These are phyloP conservation scores for Ganaspis brasiliensis DNA, from an alignment of 2,888 invertebrate species.

Conservation along the genomic window DNA sequence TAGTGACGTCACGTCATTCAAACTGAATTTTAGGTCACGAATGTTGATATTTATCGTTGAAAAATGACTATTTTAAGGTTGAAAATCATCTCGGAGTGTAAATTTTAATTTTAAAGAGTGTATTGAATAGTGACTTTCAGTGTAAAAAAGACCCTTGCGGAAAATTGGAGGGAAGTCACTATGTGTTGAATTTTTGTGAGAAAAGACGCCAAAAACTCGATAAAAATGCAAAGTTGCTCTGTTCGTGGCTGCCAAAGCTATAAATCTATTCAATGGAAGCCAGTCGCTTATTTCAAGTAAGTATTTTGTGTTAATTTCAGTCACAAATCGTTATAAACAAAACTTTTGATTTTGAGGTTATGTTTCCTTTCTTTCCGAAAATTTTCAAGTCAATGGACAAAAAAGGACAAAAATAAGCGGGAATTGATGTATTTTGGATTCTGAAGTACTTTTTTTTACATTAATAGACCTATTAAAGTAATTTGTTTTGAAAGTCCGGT, in stretches of 20 bases:
- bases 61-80: background rate
- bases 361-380: background rate
- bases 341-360: background rate
- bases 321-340: background rate
- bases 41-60: background rate
- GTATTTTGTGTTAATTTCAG: constrained; percentile 34
- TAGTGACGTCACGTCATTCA: constrained; percentile 41
- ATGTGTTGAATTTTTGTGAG: constrained; percentile 9
- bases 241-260: constrained; percentile 58
- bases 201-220: background rate
- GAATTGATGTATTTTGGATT: background rate
- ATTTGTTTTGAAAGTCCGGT: no score
- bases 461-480: no score
- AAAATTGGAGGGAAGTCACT: background rate
- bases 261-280: constrained; percentile 45
- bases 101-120: background rate
- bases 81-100: background rate
- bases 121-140: no score
- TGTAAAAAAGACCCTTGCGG: background rate
- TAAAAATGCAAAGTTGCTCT: constrained; percentile 59
- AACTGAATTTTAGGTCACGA: constrained; percentile 28
- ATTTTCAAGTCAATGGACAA: background rate
- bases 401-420: background rate
- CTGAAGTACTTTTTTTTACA: no score
- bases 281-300: constrained; percentile 59